phyloP scores from a whole-genome alignment of 1,140 invertebrate genomes.

The Sitobion miscanthi region DNA sequence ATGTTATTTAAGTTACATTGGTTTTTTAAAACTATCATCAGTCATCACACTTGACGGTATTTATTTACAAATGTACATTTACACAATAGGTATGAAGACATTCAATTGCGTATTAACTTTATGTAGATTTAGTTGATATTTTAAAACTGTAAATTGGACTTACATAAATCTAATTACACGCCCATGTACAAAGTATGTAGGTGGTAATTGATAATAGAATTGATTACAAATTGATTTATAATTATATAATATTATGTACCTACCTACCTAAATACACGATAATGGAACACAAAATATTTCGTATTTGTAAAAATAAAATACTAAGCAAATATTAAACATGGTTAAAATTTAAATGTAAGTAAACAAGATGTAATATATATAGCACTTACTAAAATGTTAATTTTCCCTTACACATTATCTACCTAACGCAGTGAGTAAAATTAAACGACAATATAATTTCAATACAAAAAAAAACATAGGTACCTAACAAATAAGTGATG shows the following conservation, averaged over 20 bases:
- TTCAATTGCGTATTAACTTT: not conserved
- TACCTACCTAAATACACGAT: not conserved
- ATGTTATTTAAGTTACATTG: not conserved
- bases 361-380: not conserved
- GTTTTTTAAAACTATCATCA: not conserved
- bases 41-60: not conserved
- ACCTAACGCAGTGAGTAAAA: not conserved
- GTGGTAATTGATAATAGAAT: not conserved
- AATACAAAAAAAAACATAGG: not conserved
- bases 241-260: not conserved
- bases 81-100: not conserved
- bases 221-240: not conserved
- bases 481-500: not conserved
- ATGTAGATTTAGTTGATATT: not conserved
- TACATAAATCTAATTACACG: not conserved
- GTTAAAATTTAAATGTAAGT: not conserved
- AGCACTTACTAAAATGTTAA: not conserved
- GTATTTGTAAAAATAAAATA: not conserved
- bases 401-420: not conserved
- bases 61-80: not conserved
- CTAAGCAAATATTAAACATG: not conserved
- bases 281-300: not conserved
- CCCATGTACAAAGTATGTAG: not conserved
- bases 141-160: not conserved
- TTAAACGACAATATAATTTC: not conserved